Evolutionary conservation across 1,140 invertebrate genomes (phyloP), one percentile per base, ranked within the genome.

Genomic region (Holcopasites calliopsidis): DNA sequence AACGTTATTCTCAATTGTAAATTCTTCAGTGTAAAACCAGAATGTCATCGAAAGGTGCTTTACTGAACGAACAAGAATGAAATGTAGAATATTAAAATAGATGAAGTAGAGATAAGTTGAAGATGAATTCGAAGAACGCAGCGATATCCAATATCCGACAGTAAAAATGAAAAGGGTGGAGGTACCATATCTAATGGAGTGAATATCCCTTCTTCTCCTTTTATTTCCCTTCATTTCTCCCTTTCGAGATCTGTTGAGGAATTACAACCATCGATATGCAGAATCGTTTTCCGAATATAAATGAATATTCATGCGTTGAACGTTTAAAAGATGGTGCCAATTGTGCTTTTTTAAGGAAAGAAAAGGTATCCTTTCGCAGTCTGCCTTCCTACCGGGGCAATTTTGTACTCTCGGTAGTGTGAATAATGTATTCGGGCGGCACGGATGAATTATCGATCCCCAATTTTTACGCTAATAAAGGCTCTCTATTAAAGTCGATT

Each of bases 271-370:
- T 1, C n/a, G 42, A 47, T 49, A n/a, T 18, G n/a, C 11, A 16
- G 28, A 31, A 65, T 65, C 26, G 50, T 65, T 49, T 65, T 23
- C 5, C 44, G 21, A 65, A 49, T 65, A 35, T 33, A 49, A 50
- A 65, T 50, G 62, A 65, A 65, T 65, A 65, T 65, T 65, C 62
- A 65, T 31, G 23, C 13, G 26, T 35, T 35, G 13, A 6, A 28
- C 5, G 33, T 38, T 38, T 3, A 21, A 60, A 2, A 2, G 21
- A 3, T 16, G 23, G 13, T 13, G 7, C 11, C 7, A 31, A n/a
- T 21, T 23, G 31, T 8, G 26, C 16, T 31, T 21, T 44, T 10
- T 35, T 7, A 21, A 16, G 8, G 31, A 49, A 21, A 31, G 42
- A 40, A 50, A 49, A 35, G 26, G 21, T 49, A 49, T 23, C 31